These are phyloP conservation scores for Lasioglossum zephyrum DNA, from an alignment of 2,888 invertebrate species.

Conservation along the genomic window DNA sequence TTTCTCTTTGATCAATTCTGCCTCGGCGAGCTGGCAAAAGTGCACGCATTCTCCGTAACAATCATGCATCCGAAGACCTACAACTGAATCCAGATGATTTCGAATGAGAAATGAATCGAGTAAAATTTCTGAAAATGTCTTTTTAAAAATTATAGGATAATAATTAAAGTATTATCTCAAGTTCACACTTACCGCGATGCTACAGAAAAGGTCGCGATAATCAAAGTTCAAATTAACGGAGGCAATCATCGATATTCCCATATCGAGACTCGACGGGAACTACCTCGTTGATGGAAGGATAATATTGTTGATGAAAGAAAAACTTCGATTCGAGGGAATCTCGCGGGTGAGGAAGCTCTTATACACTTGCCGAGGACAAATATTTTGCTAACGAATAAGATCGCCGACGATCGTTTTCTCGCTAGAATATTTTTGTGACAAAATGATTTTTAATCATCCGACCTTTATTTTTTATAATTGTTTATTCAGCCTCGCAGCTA, in stretches of 20 bases:
- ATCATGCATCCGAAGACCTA: neutral
- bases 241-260: neutral
- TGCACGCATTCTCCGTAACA: neutral
- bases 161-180: neutral
- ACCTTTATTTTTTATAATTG: neutral
- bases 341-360: neutral
- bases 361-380: neutral
- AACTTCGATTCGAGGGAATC: neutral
- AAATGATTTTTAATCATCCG: neutral
- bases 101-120: neutral
- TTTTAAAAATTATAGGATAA: neutral
- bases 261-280: neutral
- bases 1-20: neutral
- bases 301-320: conserved; percentile 10
- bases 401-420: neutral
- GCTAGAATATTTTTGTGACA: neutral
- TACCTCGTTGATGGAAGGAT: neutral
- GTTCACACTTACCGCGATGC: neutral
- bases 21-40: neutral
- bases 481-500: neutral
- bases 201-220: neutral
- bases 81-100: neutral
- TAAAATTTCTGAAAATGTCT: neutral
- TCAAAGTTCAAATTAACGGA: neutral
- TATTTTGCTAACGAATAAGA: neutral